Conservation (phyloP, 2,888 invertebrate genomes). For the Nomada ferruginata region DNA sequence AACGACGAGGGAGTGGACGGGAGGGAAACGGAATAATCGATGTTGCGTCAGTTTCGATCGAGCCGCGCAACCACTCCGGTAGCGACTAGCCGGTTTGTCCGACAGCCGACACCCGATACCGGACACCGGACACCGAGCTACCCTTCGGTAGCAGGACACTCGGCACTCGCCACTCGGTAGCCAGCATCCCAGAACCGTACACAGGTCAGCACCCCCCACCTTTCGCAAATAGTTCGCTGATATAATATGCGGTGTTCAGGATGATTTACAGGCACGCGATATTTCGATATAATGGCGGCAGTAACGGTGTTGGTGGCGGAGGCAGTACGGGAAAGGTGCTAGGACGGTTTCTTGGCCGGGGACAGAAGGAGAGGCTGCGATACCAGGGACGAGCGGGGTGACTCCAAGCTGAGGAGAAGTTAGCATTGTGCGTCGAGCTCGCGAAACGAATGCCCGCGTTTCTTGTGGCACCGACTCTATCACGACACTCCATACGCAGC, state of each 20-base stretch:
- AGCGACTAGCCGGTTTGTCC: conserved; percentile 29
- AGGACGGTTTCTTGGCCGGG: conserved; percentile 19
- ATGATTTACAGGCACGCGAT: conserved; percentile 80
- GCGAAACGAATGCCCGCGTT: conserved; percentile 78
- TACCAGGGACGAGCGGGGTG: conserved; percentile 48
- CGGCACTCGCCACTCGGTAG: conserved; percentile 30
- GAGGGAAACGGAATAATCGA: conserved; percentile 75
- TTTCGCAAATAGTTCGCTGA: conserved; percentile 74
- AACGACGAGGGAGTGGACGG: conserved; percentile 16
- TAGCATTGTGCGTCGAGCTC: conserved; percentile 72
- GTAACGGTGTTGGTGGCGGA: conserved; percentile 51
- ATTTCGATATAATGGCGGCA: conserved; percentile 78
- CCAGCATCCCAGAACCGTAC: conserved; percentile 41
- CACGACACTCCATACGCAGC: conserved; percentile 72
- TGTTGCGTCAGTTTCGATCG: conserved; percentile 77
- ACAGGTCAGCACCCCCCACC: conserved; percentile 39
- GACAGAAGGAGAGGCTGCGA: conserved; percentile 2
- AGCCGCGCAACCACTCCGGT: conserved; percentile 32
- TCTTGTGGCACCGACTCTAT: conserved; percentile 79
- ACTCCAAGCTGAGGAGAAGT: conserved; percentile 73
- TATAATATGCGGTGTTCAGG: conserved; percentile 78
- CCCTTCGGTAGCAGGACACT: background rate
- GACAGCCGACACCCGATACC: conserved; percentile 31
- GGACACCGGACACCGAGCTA: conserved; percentile 12
- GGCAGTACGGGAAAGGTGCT: conserved; percentile 48